Base-by-base conservation (phyloP, 2,888 invertebrate species). In the Flexamia atlantica region DNA sequence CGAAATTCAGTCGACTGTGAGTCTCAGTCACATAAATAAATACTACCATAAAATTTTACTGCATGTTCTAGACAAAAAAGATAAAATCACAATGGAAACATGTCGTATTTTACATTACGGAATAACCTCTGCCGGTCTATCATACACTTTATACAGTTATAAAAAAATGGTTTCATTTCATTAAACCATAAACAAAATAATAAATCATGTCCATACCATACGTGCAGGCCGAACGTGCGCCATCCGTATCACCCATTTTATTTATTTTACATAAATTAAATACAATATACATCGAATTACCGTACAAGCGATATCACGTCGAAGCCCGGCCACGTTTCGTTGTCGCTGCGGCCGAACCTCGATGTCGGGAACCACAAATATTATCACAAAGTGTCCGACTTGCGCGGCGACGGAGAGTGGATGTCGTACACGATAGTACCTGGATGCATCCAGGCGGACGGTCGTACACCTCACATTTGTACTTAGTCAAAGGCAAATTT, bases 181-280 rank as follows among this genome's bases (percentile, higher is more conserved):
- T 50, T 28, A 76, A 76, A 76, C 50, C 79, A 79, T 79, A 79
- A 76, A 76, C 28, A 76, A 79, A 79, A 79, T 79, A 79, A 79
- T 79, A 79, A 79, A 79, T 79, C 46, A 36, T 79, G 79, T 79
- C 79, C 57, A 79, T 76, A 40, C 42, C 46, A 28, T 76, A 76
- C 46, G 76, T 76, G 76, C 76, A 46, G 14, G 42, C 40, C 9
- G n/a, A 14, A 25, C 30, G 76, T 76, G 79, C 79, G 50, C 79
- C 53, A 23, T 79, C 82, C 72, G 82, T 83, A 83, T 83, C 82
- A 83, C 82, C 82, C 82, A 83, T 83, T 83, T 83, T 83, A 83
- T 83, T 79, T 57, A 79, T 79, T 79, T 57, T 28, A 79, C 79
- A 79, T 79, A 79, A 79, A 79, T 79, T 79, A 79, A 79, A 79